A percentile compares a stretch with the other conserved stretches of the same genome.
Conservation (phyloP, 2,113 vertebrate species). For the Sceloporus undulatus region DNA sequence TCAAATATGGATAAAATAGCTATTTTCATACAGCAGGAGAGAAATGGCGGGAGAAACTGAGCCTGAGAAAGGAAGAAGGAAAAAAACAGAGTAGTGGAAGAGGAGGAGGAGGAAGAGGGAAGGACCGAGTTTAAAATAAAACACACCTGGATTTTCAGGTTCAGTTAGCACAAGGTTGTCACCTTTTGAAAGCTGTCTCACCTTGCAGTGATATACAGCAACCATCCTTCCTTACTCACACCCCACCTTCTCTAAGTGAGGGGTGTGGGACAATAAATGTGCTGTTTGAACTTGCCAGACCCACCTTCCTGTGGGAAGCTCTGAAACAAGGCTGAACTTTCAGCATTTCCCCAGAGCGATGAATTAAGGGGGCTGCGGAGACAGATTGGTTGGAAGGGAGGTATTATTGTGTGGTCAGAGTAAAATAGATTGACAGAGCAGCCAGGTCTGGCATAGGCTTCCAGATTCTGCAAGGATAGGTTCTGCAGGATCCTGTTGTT, state of each 20-base stretch:
- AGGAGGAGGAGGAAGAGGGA: constrained; percentile 19
- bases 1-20: constrained; percentile 69
- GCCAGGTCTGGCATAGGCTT: too few relatives aligned
- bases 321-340: background rate
- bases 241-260: too few relatives aligned
- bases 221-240: too few relatives aligned
- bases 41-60: background rate
- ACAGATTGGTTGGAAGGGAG: too few relatives aligned
- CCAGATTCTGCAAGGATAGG: background rate
- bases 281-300: background rate
- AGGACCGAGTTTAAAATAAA: constrained; percentile 41
- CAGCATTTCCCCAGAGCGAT: too few relatives aligned
- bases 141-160: constrained; percentile 56
- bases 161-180: rapidly evolving
- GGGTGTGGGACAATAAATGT: background rate
- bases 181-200: background rate
- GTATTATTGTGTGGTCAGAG: background rate
- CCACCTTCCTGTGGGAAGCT: background rate
- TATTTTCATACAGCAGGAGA: constrained; percentile 59
- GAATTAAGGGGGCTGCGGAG: too few relatives aligned
- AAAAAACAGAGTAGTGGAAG: constrained; percentile 26
- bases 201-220: background rate
- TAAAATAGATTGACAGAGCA: background rate
- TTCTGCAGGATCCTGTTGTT: background rate
- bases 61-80: constrained; percentile 37